Conservation (phyloP, 2,888 invertebrate species). For the Metallyticus violacea region DNA sequence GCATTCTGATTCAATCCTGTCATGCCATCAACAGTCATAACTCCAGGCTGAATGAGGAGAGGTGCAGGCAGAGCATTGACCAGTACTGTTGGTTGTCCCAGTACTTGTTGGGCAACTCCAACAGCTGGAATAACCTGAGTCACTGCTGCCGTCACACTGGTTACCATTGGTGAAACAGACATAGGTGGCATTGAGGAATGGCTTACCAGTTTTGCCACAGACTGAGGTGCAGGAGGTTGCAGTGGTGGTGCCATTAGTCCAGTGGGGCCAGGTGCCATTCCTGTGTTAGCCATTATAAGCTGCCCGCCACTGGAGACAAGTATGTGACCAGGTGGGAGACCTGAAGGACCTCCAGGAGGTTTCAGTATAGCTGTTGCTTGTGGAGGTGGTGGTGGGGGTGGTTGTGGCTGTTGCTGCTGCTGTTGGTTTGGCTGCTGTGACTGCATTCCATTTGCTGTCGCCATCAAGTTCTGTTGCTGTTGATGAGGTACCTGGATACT, state of each 20-base stretch:
- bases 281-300: slow-evolving; percentile 63
- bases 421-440: slow-evolving; percentile 20
- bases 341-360: slow-evolving; percentile 30
- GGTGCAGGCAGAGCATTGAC: slow-evolving; percentile 77
- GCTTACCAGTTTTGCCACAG: slow-evolving; percentile 48
- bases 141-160: slow-evolving; percentile 53
- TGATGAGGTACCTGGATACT: slow-evolving; percentile 58
- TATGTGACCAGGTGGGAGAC: slow-evolving; percentile 63
- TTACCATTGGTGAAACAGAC: slow-evolving; percentile 60
- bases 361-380: slow-evolving; percentile 16
- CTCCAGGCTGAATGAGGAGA: slow-evolving; percentile 73
- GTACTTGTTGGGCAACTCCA: slow-evolving; percentile 61
- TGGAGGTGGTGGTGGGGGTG: not conserved
- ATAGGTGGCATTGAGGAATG: slow-evolving; percentile 56
- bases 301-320: slow-evolving; percentile 75
- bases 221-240: slow-evolving; percentile 59
- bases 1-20: slow-evolving; percentile 59
- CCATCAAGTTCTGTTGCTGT: slow-evolving; percentile 36
- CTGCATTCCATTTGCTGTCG: slow-evolving; percentile 33
- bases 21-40: slow-evolving; percentile 73
- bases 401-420: slow-evolving; percentile 15
- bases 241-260: slow-evolving; percentile 42
- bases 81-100: slow-evolving; percentile 67
- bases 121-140: slow-evolving; percentile 63
- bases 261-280: slow-evolving; percentile 35